Conservation (phyloP, 2,797 vertebrate species). For the Numenius phaeopus region DNA sequence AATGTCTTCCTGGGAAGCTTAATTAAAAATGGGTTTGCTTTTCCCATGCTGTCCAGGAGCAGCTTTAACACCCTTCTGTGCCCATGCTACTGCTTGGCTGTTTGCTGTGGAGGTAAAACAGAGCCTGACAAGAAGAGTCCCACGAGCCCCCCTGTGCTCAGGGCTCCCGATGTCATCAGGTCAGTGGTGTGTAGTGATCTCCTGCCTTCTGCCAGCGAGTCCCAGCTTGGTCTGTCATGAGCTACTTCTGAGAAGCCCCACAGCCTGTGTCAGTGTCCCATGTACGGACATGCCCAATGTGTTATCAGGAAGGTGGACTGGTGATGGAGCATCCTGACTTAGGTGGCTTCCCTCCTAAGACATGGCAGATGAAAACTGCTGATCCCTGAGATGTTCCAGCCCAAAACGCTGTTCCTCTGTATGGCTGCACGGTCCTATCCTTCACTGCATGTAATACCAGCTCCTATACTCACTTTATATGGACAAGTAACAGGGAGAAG, state of each 20-base stretch:
- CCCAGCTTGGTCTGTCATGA: background rate
- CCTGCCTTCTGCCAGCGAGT: background rate
- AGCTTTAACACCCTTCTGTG: background rate
- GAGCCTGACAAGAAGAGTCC: background rate
- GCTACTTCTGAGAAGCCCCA: background rate
- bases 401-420: background rate
- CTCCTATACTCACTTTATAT: background rate
- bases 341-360: background rate
- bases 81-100: background rate
- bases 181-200: background rate
- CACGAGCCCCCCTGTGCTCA: background rate
- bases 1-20: background rate
- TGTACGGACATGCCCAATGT: accelerated
- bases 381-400: background rate
- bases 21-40: background rate
- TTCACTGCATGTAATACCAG: background rate
- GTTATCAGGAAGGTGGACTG: background rate
- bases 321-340: background rate
- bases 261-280: background rate
- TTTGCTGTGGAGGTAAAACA: background rate
- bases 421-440: accelerated
- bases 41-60: background rate
- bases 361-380: background rate
- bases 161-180: background rate
- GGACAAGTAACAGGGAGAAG: background rate